These are phyloP conservation scores for Aspidoscelis tigris DNA, from an alignment of 2,113 vertebrate species.

Conservation along the genomic window DNA sequence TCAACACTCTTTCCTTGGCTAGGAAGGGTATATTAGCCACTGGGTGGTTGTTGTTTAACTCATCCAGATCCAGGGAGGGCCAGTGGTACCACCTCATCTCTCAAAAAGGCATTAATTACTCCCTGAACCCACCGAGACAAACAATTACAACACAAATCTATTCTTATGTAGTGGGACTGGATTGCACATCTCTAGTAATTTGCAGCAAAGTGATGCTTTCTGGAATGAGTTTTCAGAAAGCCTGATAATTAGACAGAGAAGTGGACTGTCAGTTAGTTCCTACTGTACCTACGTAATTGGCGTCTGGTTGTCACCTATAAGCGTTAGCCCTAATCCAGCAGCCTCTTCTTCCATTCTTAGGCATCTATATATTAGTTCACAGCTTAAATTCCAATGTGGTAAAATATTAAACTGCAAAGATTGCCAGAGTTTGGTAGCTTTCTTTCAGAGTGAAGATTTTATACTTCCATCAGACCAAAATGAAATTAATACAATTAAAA, in stretches of 20 bases:
- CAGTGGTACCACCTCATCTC: no score
- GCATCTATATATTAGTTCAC: slow-evolving; percentile 57
- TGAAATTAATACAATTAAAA: slow-evolving; percentile 10
- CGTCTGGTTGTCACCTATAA: not conserved
- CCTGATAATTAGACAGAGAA: not conserved
- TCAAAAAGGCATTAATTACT: no score
- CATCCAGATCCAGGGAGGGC: no score
- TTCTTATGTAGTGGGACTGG: not conserved
- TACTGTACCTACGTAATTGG: not conserved
- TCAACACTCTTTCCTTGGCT: no score
- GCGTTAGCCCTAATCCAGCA: not conserved
- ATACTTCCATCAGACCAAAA: slow-evolving; percentile 2
- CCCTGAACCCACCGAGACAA: no score
- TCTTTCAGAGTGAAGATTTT: not conserved
- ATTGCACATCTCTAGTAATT: not conserved
- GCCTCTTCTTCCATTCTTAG: not conserved
- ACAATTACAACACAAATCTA: no score
- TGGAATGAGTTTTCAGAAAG: not conserved
- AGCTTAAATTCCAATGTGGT: slow-evolving; percentile 47
- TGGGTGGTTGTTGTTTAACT: no score
- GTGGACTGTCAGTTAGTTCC: no score
- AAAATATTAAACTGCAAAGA: slow-evolving; percentile 32
- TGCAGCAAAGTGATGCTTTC: not conserved
- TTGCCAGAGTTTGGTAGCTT: not conserved
- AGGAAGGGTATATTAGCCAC: no score